Percentiles rank a stretch among this genome's conserved stretches.
phyloP scores from a whole-genome alignment of 2,888 invertebrate species.

The Mamestra brassicae region DNA sequence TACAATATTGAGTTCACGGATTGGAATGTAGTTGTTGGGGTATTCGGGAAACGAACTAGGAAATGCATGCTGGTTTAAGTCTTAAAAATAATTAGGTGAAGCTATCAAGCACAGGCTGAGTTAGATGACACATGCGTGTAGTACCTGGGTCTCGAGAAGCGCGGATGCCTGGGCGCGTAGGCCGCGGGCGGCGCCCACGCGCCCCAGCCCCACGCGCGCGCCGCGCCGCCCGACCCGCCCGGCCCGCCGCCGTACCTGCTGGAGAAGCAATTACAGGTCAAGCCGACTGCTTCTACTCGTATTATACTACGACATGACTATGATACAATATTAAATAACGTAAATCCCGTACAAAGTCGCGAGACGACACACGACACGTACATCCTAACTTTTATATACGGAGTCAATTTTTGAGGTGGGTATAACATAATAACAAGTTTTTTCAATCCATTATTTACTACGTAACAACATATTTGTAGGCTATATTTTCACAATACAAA shows the following conservation, averaged over 20 bases:
- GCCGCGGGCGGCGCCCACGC: slow-evolving; percentile 88
- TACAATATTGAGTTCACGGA: slow-evolving; percentile 14
- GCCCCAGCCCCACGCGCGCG: slow-evolving; percentile 85
- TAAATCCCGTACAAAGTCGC: too few species aligned
- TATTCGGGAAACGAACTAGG: slow-evolving; percentile 5
- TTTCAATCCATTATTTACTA: too few species aligned
- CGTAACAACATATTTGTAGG: too few species aligned
- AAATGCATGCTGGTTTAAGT: neutral
- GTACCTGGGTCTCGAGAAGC: slow-evolving; percentile 87
- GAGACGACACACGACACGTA: too few species aligned
- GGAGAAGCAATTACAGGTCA: slow-evolving; percentile 15
- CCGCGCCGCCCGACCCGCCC: slow-evolving; percentile 65
- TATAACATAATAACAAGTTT: too few species aligned
- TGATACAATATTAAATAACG: too few species aligned
- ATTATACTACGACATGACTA: neutral
- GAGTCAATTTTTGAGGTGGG: too few species aligned
- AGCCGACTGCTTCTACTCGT: neutral
- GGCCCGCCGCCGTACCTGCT: slow-evolving; percentile 78
- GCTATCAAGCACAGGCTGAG: slow-evolving; percentile 3
- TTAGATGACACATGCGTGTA: neutral
- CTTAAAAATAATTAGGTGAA: slow-evolving; percentile 1
- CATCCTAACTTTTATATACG: too few species aligned
- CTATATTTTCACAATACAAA: too few species aligned
- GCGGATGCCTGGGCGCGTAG: slow-evolving; percentile 85
- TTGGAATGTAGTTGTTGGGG: slow-evolving; percentile 21